A percentile compares a stretch with the other conserved stretches of the same genome.
Evolutionary conservation across 1,140 invertebrate genomes (phyloP).

Genomic region (Drosophila cardini): DNA sequence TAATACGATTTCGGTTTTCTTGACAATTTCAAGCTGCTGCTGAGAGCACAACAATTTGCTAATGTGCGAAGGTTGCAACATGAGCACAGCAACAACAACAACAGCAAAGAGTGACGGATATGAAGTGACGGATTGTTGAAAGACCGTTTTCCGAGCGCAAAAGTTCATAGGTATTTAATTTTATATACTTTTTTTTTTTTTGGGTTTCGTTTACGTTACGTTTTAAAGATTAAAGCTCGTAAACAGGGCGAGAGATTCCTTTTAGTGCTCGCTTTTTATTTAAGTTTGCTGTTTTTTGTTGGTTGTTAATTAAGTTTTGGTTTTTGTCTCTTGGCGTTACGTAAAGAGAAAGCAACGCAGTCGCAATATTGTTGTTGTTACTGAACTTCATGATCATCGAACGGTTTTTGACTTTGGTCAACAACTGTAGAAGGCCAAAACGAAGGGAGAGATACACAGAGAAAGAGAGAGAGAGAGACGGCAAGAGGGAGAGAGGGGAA

Average conservation of each 20-base stretch:
- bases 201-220: conserved; percentile 35
- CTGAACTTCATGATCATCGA: conserved; percentile 79
- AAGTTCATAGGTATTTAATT: conserved; percentile 8
- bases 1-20: conserved; percentile 24
- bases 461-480: too few species aligned
- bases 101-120: conserved; percentile 38
- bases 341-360: conserved; percentile 77
- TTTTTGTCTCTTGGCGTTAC: conserved; percentile 73
- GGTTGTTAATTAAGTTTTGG: conserved; percentile 75
- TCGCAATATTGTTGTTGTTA: conserved; percentile 32
- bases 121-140: conserved; percentile 37
- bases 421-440: conserved; percentile 55
- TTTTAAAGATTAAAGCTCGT: conserved; percentile 10
- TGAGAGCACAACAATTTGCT: conserved; percentile 66
- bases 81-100: conserved; percentile 47
- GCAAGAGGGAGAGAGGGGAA: conserved; percentile 24
- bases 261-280: conserved; percentile 62
- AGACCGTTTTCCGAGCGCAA: conserved; percentile 26
- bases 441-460: conserved; percentile 1
- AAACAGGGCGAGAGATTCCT: conserved; percentile 47
- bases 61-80: conserved; percentile 68
- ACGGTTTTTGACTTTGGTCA: conserved; percentile 81
- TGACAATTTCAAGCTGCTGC: conserved; percentile 57
- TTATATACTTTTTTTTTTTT: not conserved
- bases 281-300: conserved; percentile 67